phyloP scores from a whole-genome alignment of 2,113 vertebrate species.

The Aix galericulata region DNA sequence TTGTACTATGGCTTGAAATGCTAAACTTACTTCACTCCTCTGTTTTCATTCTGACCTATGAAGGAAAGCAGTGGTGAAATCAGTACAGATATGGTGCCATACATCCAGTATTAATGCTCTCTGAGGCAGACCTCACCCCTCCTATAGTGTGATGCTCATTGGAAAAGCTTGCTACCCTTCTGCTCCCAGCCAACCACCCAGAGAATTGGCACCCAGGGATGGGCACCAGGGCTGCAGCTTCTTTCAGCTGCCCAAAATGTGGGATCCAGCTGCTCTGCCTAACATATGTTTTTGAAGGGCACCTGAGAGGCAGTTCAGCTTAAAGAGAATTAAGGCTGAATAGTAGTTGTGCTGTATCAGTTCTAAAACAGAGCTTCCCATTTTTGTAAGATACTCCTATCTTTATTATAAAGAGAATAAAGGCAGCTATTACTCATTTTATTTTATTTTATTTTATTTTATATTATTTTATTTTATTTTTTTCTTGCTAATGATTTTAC shows the following conservation, averaged over 20 bases:
- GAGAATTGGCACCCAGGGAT: not conserved
- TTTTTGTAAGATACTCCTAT: not conserved
- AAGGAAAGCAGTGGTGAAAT: not conserved
- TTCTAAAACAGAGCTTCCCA: not conserved
- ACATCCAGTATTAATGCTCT: not conserved
- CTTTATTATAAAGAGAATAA: not conserved
- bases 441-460: no score
- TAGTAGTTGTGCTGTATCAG: not conserved
- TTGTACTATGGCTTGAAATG: not conserved
- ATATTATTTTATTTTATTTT: not conserved
- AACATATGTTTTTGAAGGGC: accelerated
- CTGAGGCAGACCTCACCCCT: not conserved
- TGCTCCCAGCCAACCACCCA: not conserved
- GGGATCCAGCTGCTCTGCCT: not conserved
- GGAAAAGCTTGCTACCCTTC: not conserved
- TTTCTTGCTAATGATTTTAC: not conserved
- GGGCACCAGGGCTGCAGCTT: not conserved
- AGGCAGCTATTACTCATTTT: not conserved
- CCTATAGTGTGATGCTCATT: not conserved
- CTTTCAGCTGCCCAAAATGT: not conserved
- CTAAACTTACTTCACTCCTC: not conserved
- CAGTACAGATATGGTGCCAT: accelerated
- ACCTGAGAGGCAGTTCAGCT: not conserved
- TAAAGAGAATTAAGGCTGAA: not conserved
- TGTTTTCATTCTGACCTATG: not conserved